Conservation (phyloP, 2,888 invertebrate species). For the Luffia ferchaultella region DNA sequence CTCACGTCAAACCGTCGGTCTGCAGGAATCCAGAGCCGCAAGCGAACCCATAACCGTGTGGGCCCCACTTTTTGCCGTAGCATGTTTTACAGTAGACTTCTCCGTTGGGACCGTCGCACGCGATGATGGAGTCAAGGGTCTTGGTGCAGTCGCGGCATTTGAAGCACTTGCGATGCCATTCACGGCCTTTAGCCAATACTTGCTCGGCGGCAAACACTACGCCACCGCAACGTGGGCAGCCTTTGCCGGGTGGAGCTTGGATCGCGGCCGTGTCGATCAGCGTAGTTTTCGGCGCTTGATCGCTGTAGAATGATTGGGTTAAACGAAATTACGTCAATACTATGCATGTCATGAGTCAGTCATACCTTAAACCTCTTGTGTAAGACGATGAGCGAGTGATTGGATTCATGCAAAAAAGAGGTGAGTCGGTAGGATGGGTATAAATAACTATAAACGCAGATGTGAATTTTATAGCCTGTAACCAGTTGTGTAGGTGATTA, state of each 20-base stretch:
- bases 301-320: constrained; percentile 68
- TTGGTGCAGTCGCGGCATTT: constrained; percentile 93
- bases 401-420: too few relatives aligned
- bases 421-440: too few relatives aligned
- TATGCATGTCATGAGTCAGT: too few relatives aligned
- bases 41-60: constrained; percentile 95
- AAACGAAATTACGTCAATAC: too few relatives aligned
- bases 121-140: constrained; percentile 94
- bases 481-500: not conserved
- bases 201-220: constrained; percentile 94
- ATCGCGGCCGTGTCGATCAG: constrained; percentile 82
- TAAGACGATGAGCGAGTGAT: too few relatives aligned
- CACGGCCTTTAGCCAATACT: constrained; percentile 88
- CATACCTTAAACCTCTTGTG: too few relatives aligned
- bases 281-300: constrained; percentile 78
- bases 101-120: constrained; percentile 92
- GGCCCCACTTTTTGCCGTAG: constrained; percentile 97
- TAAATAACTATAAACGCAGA: too few relatives aligned
- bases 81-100: constrained; percentile 97
- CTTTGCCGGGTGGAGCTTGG: constrained; percentile 83
- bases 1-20: constrained; percentile 85
- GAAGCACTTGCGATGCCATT: constrained; percentile 94
- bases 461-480: not conserved
- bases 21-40: constrained; percentile 94
- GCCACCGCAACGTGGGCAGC: constrained; percentile 90